These are phyloP conservation scores for Pantherophis vulpinus DNA, from an alignment of 2,797 vertebrate genomes.

Conservation along the genomic window DNA sequence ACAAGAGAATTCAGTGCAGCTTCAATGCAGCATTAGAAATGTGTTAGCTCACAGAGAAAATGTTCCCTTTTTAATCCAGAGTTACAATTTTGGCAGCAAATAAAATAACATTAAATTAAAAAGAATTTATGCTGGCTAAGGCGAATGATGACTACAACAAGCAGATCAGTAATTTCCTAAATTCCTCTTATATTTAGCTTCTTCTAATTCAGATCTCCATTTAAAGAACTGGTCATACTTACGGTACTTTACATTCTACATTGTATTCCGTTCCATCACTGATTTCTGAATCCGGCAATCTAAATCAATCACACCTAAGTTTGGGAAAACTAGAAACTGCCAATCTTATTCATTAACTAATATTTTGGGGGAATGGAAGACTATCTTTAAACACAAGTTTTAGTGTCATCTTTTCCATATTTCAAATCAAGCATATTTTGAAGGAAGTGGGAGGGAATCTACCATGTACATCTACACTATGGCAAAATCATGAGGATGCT, in stretches of 20 bases:
- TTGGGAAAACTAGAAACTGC: constrained; percentile 44
- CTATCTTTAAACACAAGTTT: neutral
- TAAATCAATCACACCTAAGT: neutral
- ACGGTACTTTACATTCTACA: neutral
- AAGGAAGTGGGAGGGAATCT: neutral
- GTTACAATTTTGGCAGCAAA: constrained; percentile 70
- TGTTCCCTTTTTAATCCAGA: constrained; percentile 69
- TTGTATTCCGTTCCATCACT: constrained; percentile 6
- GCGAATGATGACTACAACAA: constrained; percentile 71
- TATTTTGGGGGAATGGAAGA: constrained; percentile 22
- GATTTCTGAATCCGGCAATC: constrained; percentile 34
- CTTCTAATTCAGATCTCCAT: constrained; percentile 13
- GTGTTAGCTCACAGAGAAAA: constrained; percentile 66
- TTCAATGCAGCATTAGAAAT: constrained; percentile 73
- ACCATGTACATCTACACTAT: neutral
- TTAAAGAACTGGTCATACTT: constrained; percentile 42
- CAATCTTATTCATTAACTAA: constrained; percentile 40
- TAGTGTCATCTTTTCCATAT: constrained; percentile 13
- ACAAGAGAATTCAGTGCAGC: constrained; percentile 71
- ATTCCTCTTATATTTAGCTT: constrained; percentile 45
- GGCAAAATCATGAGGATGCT: neutral
- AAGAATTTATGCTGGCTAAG: constrained; percentile 72
- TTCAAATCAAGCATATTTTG: neutral
- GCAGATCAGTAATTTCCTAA: constrained; percentile 66
- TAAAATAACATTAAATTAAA: constrained; percentile 69